Conservation (phyloP, 1,140 invertebrate genomes). For the Ruditapes philippinarum region DNA sequence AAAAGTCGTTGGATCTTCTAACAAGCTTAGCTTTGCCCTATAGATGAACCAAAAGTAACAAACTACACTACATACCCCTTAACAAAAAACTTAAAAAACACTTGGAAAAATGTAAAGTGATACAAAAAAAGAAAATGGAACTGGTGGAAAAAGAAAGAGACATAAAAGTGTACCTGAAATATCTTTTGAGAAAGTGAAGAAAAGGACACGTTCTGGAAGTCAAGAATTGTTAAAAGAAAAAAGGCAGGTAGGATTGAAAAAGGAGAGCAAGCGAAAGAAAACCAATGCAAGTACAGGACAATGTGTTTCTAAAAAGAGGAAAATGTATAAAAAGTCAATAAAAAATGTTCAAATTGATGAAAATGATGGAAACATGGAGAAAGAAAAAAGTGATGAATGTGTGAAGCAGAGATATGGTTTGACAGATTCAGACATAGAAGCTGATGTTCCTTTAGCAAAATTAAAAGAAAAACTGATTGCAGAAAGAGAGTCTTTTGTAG, state of each 20-base stretch:
- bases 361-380: neutral
- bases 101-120: neutral
- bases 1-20: neutral
- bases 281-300: neutral
- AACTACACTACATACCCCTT: neutral
- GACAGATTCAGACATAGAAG: neutral
- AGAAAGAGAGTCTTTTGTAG: no score
- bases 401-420: no score
- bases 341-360: neutral
- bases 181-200: neutral
- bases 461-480: neutral
- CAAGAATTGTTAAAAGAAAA: neutral
- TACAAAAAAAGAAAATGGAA: neutral
- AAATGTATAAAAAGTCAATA: neutral
- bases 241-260: neutral
- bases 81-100: neutral
- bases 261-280: neutral
- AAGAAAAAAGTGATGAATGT: neutral
- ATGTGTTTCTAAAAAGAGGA: neutral
- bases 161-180: neutral
- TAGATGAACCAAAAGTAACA: neutral
- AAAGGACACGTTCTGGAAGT: neutral
- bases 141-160: neutral
- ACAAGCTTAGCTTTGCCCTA: neutral
- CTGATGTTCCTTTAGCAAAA: neutral